Conservation (phyloP, 1,140 invertebrate species). For the Arctopsyche grandis region DNA sequence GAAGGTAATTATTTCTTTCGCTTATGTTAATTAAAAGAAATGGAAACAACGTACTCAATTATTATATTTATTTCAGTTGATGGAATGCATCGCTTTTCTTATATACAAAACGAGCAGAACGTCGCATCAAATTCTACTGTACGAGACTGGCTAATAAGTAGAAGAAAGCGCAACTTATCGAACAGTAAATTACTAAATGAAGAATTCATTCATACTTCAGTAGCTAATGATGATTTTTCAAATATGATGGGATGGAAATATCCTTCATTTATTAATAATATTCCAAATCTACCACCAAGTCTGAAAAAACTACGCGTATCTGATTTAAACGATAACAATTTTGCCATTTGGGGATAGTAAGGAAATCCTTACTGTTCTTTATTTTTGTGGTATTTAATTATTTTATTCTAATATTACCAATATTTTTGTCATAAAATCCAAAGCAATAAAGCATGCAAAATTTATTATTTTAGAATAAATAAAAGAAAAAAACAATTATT, state of each 20-base stretch:
- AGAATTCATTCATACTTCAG: slow-evolving; percentile 57
- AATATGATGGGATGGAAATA: slow-evolving; percentile 66
- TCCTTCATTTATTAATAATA: slow-evolving; percentile 63
- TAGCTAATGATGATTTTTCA: slow-evolving; percentile 56
- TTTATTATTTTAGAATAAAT: no score
- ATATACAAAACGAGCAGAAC: background rate
- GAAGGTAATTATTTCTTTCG: slow-evolving; percentile 62
- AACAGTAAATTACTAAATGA: slow-evolving; percentile 56
- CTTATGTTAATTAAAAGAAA: slow-evolving; percentile 28
- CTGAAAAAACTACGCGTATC: slow-evolving; percentile 66
- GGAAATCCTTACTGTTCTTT: no score
- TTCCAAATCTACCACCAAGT: slow-evolving; percentile 69
- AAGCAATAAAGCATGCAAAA: no score
- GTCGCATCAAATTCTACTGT: slow-evolving; percentile 48
- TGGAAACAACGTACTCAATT: slow-evolving; percentile 32
- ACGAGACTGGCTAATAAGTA: slow-evolving; percentile 64
- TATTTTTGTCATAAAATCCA: no score
- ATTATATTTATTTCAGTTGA: slow-evolving; percentile 59
- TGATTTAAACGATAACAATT: slow-evolving; percentile 63
- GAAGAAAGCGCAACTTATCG: slow-evolving; percentile 59
- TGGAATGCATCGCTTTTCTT: slow-evolving; percentile 51
- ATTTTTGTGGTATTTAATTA: background rate
- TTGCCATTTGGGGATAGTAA: slow-evolving; percentile 70
- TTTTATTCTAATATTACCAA: no score
- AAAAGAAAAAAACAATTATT: no score